phyloP scores from a whole-genome alignment of 2,888 invertebrate species.

The Unio delphinus region DNA sequence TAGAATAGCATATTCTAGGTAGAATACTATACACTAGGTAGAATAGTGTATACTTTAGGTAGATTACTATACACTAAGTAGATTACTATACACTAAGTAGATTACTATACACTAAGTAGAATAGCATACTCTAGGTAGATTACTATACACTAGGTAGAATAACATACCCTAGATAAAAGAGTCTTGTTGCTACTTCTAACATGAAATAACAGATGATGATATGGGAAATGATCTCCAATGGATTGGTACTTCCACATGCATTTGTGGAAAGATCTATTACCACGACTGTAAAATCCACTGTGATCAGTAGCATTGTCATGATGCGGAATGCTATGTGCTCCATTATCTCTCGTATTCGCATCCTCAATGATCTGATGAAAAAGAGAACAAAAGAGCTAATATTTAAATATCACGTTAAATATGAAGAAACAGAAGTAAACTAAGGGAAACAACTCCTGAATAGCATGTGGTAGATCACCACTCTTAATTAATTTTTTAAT shows the following conservation, averaged over 20 bases:
- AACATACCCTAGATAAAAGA: conserved; percentile 71
- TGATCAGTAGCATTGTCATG: conserved; percentile 61
- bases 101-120: too few relatives aligned
- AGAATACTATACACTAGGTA: too few relatives aligned
- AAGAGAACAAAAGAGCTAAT: neutral
- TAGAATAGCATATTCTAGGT: too few relatives aligned
- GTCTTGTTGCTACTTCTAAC: conserved; percentile 70
- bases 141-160: neutral
- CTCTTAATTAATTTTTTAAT: too few relatives aligned
- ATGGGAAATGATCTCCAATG: conserved; percentile 67
- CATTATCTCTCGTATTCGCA: conserved; percentile 42
- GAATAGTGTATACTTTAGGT: too few relatives aligned
- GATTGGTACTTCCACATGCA: conserved; percentile 34
- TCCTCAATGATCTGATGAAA: conserved; percentile 48
- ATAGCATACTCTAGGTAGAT: too few relatives aligned
- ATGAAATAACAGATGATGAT: conserved; percentile 71
- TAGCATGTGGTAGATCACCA: too few relatives aligned
- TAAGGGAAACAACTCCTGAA: too few relatives aligned
- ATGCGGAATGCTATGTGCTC: conserved; percentile 62
- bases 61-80: too few relatives aligned
- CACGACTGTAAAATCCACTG: conserved; percentile 62
- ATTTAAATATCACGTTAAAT: too few relatives aligned
- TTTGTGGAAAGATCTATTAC: conserved; percentile 53
- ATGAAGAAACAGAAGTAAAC: too few relatives aligned
- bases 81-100: too few relatives aligned